Conservation (phyloP, 2,797 vertebrate species). For the Platyrinchus mystaceus region DNA sequence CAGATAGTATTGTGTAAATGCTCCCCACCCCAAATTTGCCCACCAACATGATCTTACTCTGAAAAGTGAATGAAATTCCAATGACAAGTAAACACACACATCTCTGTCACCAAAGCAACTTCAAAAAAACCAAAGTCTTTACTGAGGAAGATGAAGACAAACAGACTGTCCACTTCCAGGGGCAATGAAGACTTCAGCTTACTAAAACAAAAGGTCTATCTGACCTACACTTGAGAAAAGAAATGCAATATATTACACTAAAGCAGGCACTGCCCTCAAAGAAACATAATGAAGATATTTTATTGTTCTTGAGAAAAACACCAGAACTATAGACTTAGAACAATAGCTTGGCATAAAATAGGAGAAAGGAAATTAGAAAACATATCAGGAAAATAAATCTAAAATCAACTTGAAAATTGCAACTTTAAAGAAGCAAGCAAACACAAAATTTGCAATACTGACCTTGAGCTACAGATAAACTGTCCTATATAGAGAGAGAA, state of each 20-base stretch:
- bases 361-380: neutral
- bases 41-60: neutral
- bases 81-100: neutral
- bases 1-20: neutral
- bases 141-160: neutral
- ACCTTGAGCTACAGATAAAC: neutral
- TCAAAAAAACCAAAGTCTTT: neutral
- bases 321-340: neutral
- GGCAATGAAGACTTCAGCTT: neutral
- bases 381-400: neutral
- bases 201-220: neutral
- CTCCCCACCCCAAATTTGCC: neutral
- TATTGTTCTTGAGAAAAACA: neutral
- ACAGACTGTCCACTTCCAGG: neutral
- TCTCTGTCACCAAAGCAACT: neutral
- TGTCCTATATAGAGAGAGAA: neutral
- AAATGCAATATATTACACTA: neutral
- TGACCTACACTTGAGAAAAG: neutral
- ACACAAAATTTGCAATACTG: neutral
- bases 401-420: neutral
- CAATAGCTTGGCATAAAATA: neutral
- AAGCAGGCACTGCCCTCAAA: neutral
- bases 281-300: neutral
- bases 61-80: neutral
- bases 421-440: neutral